Percentiles rank a stretch among this genome's conserved stretches.
phyloP scores from a whole-genome alignment of 2,888 invertebrate species.

The Sepiola atlantica region DNA sequence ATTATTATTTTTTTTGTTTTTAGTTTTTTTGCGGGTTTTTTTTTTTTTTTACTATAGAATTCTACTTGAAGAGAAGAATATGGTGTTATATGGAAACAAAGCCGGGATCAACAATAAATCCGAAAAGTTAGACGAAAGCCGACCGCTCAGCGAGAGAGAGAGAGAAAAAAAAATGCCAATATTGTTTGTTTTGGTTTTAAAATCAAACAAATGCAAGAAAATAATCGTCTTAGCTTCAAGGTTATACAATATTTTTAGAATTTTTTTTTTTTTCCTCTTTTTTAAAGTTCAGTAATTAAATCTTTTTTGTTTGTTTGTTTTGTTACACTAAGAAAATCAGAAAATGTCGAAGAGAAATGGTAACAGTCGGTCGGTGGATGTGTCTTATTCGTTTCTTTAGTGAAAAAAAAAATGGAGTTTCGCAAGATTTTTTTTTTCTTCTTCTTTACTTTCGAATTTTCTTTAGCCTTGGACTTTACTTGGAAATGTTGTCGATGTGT shows the following conservation, averaged over 20 bases:
- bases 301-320: too few relatives aligned
- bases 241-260: too few relatives aligned
- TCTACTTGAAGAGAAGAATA: too few relatives aligned
- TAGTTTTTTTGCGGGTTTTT: too few relatives aligned
- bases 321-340: background rate
- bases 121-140: background rate
- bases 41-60: too few relatives aligned
- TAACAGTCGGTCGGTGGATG: background rate
- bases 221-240: slow-evolving; percentile 32
- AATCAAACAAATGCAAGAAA: background rate
- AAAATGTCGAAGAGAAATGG: background rate
- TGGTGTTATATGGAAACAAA: too few relatives aligned
- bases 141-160: background rate
- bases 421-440: background rate
- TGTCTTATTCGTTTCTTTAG: background rate
- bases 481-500: background rate
- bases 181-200: background rate
- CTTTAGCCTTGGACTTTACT: background rate
- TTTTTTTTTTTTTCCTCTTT: background rate
- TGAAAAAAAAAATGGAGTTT: background rate
- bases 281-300: background rate
- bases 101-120: too few relatives aligned
- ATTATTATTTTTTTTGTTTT: too few relatives aligned
- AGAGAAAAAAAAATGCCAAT: background rate
- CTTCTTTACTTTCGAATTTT: background rate